Evolutionary conservation across 2,888 invertebrate species (phyloP).

Genomic region (Byasa hedistus): DNA sequence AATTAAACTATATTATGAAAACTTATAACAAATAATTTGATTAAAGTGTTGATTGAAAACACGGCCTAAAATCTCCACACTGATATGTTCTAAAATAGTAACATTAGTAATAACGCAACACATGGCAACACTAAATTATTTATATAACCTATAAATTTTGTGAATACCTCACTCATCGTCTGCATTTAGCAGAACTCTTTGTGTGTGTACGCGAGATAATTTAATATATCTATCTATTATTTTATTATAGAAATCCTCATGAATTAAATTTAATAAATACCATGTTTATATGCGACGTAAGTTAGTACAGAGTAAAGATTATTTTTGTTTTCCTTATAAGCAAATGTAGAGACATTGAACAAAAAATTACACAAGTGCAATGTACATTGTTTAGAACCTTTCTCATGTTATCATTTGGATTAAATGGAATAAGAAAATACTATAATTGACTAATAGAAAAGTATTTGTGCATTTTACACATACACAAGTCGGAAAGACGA

Average conservation of each 20-base stretch:
- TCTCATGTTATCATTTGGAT: too few species aligned
- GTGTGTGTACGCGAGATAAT: constrained; percentile 12
- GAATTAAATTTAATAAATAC: not conserved
- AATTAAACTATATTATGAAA: not conserved
- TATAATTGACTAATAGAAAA: too few species aligned
- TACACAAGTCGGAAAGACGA: too few species aligned
- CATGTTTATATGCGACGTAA: not conserved
- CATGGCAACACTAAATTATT: constrained; percentile 41
- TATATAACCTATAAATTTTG: constrained; percentile 42
- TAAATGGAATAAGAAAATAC: too few species aligned
- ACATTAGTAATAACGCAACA: constrained; percentile 7
- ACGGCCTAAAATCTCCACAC: not conserved
- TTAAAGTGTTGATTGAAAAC: not conserved
- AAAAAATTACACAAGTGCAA: too few species aligned
- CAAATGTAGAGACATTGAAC: too few species aligned
- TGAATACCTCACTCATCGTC: constrained; percentile 33
- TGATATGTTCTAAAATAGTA: not conserved
- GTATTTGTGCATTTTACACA: too few species aligned
- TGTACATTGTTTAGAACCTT: too few species aligned
- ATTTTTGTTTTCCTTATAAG: too few species aligned
- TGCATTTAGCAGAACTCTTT: constrained; percentile 10
- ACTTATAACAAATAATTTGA: not conserved
- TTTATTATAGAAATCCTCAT: not conserved
- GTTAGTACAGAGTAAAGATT: too few species aligned
- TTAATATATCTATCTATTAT: not conserved